These are phyloP conservation scores for Candoia aspera DNA, from an alignment of 2,113 vertebrate species.

Conservation along the genomic window DNA sequence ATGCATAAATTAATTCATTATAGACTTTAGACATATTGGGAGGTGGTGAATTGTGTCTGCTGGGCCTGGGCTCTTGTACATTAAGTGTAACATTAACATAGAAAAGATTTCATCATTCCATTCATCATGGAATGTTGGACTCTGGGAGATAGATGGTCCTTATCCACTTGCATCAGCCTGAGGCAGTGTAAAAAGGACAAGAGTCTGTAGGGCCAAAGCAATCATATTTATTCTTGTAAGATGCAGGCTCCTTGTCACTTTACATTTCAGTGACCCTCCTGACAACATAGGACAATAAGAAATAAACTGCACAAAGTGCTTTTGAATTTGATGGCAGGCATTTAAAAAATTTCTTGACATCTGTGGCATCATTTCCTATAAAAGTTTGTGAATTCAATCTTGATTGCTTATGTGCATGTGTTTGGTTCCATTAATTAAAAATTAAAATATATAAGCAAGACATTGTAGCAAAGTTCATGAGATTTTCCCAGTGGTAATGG, in stretches of 20 bases:
- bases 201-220: neutral
- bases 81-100: neutral
- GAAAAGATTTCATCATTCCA: neutral
- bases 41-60: too few relatives aligned
- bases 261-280: neutral
- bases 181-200: neutral
- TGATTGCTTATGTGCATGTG: neutral
- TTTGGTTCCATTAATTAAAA: neutral
- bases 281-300: neutral
- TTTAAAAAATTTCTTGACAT: neutral
- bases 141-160: neutral
- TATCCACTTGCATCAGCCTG: neutral
- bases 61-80: neutral
- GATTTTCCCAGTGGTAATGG: conserved; percentile 18
- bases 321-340: neutral
- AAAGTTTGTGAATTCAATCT: neutral
- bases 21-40: neutral
- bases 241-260: neutral
- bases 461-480: conserved; percentile 6
- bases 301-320: neutral
- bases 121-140: too few relatives aligned
- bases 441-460: neutral
- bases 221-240: neutral
- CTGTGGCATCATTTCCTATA: neutral
- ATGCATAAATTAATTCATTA: neutral